Base-by-base conservation (phyloP, 2,113 vertebrate genomes). In the Mobula hypostoma region DNA sequence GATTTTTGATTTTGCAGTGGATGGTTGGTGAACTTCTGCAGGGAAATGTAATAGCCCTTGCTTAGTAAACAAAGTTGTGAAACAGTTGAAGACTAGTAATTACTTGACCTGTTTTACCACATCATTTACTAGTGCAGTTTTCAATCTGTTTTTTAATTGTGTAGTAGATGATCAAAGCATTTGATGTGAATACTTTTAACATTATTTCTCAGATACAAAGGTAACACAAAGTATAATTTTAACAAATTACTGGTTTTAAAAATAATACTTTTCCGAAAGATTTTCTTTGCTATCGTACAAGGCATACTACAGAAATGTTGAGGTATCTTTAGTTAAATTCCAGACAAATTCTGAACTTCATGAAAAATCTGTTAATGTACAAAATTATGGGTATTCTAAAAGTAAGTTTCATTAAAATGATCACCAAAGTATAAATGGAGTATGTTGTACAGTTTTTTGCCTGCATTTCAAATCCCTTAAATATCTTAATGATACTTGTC, bases 281-380 rank as follows among this genome's bases (percentile, higher is more conserved):
- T 90, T 90, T 90, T 68, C 87, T 66, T 27, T 56, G 19, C 19
- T 56, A 24, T 90, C 29, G 61, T 90, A 29, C 5, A 66, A n/a
- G 9, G 27, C 24, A 29, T 66, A 32, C 24, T 15, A 32, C n/a
- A 83, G 40, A 48, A 83, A 88, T 90, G 29, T 63, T 90, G 87
- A 68, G 61, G 61, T 24, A 63, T 85, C 82, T 58, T 83, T 17
- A 32, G 61, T 7, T 66, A 90, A 68, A 32, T 90, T n/a, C 27
- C n/a, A 66, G 87, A 29, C n/a, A n/a, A 66, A 90, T 90, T 90
- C 87, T 15, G 12, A n/a, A 90, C 32, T 12, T 32, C 29, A 90
- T 88, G 58, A 63, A 88, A 88, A 2, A n/a, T 88, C 58, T 88
- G 85, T 66, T 68, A 32, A 68, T 90, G 61, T n/a, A 90, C n/a